These are phyloP conservation scores for Plectrocnemia conspersa DNA, from an alignment of 1,140 invertebrate species.

Conservation along the genomic window DNA sequence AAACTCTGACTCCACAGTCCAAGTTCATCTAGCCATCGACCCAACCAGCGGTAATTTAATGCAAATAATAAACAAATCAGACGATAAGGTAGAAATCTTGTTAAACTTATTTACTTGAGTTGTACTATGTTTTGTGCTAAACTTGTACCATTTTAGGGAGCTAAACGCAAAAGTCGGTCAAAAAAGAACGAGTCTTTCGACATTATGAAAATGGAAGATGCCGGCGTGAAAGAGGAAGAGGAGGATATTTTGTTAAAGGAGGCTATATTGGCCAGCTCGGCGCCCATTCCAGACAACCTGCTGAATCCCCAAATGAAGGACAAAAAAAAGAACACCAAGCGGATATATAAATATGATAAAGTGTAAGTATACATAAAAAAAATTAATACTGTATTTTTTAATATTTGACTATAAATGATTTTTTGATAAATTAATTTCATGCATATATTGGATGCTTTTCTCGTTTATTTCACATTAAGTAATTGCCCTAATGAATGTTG, in stretches of 20 bases:
- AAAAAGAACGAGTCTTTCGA: slow-evolving; percentile 12
- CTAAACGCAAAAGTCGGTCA: slow-evolving; percentile 4
- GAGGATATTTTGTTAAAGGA: slow-evolving; percentile 48
- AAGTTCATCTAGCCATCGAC: slow-evolving; percentile 18
- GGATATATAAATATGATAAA: slow-evolving; percentile 49
- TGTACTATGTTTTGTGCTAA: neutral
- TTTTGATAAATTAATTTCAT: no score
- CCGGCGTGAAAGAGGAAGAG: slow-evolving; percentile 40
- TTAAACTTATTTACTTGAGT: neutral
- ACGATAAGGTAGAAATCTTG: slow-evolving; percentile 9
- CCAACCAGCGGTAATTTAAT: slow-evolving; percentile 22
- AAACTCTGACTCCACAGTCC: neutral
- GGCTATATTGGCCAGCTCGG: slow-evolving; percentile 46
- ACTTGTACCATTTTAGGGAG: neutral
- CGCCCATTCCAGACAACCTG: slow-evolving; percentile 46
- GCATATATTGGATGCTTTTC: no score
- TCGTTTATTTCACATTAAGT: no score
- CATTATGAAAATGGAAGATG: slow-evolving; percentile 13
- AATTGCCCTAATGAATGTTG: no score
- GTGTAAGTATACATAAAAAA: slow-evolving; percentile 44
- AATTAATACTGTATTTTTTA: no score
- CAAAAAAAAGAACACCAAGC: slow-evolving; percentile 36
- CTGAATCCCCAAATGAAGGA: slow-evolving; percentile 45
- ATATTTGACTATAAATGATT: no score
- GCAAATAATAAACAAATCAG: slow-evolving; percentile 24